These are phyloP conservation scores for Propithecus deckenii DNA, from an alignment of 2,797 vertebrate genomes.

Conservation along the genomic window DNA sequence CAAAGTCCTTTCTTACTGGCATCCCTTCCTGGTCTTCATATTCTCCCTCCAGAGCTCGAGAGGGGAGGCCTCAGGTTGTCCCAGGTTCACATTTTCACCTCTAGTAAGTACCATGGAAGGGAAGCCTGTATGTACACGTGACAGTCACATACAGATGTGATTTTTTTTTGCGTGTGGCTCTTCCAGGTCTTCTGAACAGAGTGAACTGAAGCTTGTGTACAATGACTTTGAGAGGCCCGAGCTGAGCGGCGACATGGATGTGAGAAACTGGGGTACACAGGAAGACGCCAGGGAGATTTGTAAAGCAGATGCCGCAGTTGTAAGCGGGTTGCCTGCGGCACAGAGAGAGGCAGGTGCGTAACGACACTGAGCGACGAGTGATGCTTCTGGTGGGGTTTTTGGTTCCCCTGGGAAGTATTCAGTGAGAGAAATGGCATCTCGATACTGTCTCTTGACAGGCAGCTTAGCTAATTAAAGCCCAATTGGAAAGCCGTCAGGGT, in stretches of 20 bases:
- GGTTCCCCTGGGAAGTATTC: background rate
- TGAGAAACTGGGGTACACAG: constrained; percentile 86
- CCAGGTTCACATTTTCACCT: background rate
- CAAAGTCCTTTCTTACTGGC: background rate
- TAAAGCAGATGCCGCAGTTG: constrained; percentile 82
- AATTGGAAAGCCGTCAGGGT: background rate
- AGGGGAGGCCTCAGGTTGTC: background rate
- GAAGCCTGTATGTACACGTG: accelerated
- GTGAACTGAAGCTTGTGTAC: constrained; percentile 87
- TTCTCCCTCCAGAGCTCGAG: background rate
- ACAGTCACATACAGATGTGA: background rate
- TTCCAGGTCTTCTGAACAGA: constrained; percentile 90
- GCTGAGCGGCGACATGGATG: constrained; percentile 81
- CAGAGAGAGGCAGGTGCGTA: constrained; percentile 89
- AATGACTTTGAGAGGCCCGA: constrained; percentile 89
- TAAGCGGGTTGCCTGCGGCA: constrained; percentile 84
- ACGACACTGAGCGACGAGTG: accelerated
- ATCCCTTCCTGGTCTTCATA: background rate
- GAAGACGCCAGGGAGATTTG: constrained; percentile 84
- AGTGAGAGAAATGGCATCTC: background rate
- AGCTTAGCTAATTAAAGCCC: accelerated
- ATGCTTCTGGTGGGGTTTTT: background rate
- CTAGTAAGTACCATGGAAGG: background rate
- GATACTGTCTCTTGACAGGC: background rate
- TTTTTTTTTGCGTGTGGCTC: constrained; percentile 53